These are phyloP conservation scores for Diplodus sargus DNA, from an alignment of 2,797 vertebrate species.

Conservation along the genomic window DNA sequence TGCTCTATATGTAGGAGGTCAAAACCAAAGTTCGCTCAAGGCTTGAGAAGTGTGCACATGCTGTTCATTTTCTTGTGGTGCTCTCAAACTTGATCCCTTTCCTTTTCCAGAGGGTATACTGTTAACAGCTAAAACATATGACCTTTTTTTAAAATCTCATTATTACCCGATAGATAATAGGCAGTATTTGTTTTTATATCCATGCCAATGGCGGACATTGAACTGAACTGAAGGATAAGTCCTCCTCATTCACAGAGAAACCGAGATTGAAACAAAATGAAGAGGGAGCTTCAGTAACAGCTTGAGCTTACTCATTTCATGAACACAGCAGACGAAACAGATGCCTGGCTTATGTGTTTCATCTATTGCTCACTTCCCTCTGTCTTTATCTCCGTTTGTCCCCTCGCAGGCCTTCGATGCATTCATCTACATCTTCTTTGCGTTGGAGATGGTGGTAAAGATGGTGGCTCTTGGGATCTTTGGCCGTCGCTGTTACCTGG, in stretches of 20 bases:
- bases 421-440: constrained; percentile 99
- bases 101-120: neutral
- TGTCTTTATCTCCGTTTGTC: neutral
- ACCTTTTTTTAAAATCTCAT: too few species aligned
- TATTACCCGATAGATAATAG: too few species aligned
- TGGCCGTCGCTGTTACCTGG: constrained; percentile 96
- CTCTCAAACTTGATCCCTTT: neutral
- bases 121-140: neutral
- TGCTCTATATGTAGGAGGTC: constrained; percentile 15
- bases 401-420: constrained; percentile 93
- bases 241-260: constrained; percentile 2
- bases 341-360: constrained; percentile 18
- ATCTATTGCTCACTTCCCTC: constrained; percentile 1
- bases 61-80: constrained; percentile 5
- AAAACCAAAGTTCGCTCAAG: neutral
- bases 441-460: constrained; percentile 99
- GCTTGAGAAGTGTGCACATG: neutral
- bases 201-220: too few species aligned
- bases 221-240: neutral
- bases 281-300: constrained; percentile 17
- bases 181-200: too few species aligned
- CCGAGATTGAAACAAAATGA: neutral
- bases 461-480: constrained; percentile 99
- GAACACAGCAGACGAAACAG: constrained; percentile 6
- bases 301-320: constrained; percentile 30